These are phyloP conservation scores for Orius laevigatus DNA, from an alignment of 1,140 invertebrate genomes.

Conservation along the genomic window DNA sequence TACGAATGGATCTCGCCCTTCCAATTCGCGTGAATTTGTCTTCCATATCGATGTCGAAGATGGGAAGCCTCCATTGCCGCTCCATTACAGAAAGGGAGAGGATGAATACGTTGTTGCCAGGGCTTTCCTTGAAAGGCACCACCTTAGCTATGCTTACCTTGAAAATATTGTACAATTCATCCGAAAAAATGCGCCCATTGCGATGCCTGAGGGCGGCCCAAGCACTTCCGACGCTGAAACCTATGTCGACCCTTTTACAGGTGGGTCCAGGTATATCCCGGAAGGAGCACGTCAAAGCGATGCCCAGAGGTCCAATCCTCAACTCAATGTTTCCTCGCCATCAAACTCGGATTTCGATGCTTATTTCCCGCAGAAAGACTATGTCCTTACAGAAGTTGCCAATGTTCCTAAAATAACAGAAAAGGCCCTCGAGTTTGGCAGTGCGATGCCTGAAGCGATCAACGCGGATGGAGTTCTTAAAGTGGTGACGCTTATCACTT, in stretches of 20 bases:
- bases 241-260: slow-evolving; percentile 47
- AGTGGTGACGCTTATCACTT: background rate
- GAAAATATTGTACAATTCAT: slow-evolving; percentile 95
- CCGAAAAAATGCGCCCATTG: slow-evolving; percentile 48
- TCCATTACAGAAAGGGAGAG: slow-evolving; percentile 60
- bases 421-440: slow-evolving; percentile 1
- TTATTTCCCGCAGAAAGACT: slow-evolving; percentile 19
- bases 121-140: slow-evolving; percentile 48
- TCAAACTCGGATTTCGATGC: background rate
- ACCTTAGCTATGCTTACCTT: slow-evolving; percentile 70
- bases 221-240: slow-evolving; percentile 24
- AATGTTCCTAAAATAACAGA: slow-evolving; percentile 2
- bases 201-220: too few species aligned
- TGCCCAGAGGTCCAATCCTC: background rate
- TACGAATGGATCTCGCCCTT: slow-evolving; percentile 57
- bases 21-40: slow-evolving; percentile 79
- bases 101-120: slow-evolving; percentile 49
- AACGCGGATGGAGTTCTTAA: background rate
- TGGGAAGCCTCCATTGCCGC: slow-evolving; percentile 66
- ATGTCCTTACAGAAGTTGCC: slow-evolving; percentile 9
- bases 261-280: slow-evolving; percentile 20
- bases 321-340: background rate
- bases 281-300: slow-evolving; percentile 1
- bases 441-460: background rate
- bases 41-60: slow-evolving; percentile 90